Percentiles rank a stretch among this genome's conserved stretches.
Evolutionary conservation across 2,113 vertebrate species (phyloP).

Genomic region (Odontesthes bonariensis): DNA sequence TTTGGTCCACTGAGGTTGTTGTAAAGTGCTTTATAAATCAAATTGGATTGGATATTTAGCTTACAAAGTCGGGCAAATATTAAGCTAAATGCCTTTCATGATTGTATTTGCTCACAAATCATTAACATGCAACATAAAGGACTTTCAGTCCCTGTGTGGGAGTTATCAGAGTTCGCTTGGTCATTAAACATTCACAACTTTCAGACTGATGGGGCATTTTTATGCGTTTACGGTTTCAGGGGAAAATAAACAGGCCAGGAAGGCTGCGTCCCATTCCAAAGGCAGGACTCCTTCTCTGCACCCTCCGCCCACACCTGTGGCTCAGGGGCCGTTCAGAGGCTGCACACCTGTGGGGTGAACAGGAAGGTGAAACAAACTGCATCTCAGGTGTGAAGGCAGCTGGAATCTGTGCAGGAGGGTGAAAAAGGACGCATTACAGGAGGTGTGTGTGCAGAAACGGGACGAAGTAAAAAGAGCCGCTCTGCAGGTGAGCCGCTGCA

Average conservation of each 20-base stretch:
- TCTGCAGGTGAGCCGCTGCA: slow-evolving; percentile 4
- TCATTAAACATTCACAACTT: not conserved
- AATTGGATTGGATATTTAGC: too few relatives aligned
- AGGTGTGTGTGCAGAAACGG: not conserved
- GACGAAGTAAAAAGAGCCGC: not conserved
- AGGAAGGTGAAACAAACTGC: too few relatives aligned
- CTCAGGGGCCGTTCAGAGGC: not conserved
- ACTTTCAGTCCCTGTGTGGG: too few relatives aligned
- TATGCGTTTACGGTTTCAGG: not conserved
- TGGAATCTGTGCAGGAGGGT: too few relatives aligned
- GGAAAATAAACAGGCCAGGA: too few relatives aligned
- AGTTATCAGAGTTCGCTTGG: not conserved
- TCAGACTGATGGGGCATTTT: rapidly evolving
- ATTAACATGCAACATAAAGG: too few relatives aligned
- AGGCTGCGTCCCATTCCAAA: not conserved
- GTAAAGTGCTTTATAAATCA: too few relatives aligned
- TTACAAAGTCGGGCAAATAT: too few relatives aligned
- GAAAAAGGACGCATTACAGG: not conserved
- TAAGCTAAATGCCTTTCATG: too few relatives aligned
- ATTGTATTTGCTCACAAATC: too few relatives aligned
- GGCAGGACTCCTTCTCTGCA: not conserved
- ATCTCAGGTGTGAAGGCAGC: not conserved
- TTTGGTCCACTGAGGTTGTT: too few relatives aligned
- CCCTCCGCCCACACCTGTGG: not conserved
- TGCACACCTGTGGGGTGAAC: too few relatives aligned